Conservation (phyloP, 2,797 vertebrate species). For the Catamblyrhynchus diadema region DNA sequence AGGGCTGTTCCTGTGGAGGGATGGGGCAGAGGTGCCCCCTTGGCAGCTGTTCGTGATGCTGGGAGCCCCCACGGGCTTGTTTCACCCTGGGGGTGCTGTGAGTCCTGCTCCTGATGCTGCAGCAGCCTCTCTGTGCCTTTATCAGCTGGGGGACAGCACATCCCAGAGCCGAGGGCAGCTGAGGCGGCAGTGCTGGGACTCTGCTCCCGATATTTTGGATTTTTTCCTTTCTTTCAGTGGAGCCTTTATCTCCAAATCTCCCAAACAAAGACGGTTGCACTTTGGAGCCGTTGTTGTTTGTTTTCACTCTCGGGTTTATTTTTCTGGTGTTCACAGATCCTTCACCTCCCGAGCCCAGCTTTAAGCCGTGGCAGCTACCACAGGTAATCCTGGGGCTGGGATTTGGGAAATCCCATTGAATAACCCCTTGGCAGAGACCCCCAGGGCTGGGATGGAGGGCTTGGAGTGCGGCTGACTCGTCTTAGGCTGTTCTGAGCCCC, state of each 20-base stretch:
- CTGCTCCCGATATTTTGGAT: neutral
- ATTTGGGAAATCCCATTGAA: neutral
- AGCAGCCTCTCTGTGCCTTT: neutral
- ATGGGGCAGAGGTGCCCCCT: neutral
- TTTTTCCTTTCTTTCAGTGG: neutral
- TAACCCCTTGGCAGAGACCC: neutral
- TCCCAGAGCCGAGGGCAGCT: neutral
- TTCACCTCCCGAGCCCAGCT: neutral
- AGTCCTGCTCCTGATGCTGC: neutral
- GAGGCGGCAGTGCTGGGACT: neutral
- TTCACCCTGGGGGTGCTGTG: accelerated
- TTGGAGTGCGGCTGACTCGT: neutral
- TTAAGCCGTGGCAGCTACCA: neutral
- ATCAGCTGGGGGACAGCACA: neutral
- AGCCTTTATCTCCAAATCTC: neutral
- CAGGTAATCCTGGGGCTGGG: neutral
- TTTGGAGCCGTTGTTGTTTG: neutral
- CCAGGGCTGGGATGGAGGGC: neutral
- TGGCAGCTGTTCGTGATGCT: accelerated
- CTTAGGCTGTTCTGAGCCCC: neutral
- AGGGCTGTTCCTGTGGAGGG: neutral
- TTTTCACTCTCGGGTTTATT: neutral
- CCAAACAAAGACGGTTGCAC: neutral
- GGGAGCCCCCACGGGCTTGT: accelerated
- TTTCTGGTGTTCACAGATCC: neutral